phyloP scores from a whole-genome alignment of 2,888 invertebrate genomes.

The Microctonus brassicae region DNA sequence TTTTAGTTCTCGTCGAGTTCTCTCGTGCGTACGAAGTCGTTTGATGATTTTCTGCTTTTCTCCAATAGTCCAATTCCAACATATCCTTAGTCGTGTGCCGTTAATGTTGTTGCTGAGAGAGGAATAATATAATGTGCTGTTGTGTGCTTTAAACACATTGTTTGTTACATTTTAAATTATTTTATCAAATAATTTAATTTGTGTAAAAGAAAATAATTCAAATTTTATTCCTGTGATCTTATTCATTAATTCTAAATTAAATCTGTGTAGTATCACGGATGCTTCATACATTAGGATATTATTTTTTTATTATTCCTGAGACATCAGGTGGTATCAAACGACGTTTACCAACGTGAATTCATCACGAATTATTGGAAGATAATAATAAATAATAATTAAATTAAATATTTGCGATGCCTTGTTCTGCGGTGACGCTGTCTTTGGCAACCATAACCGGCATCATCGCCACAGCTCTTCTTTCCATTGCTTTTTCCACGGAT shows the following conservation, averaged over 20 bases:
- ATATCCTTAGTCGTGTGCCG: too few species aligned
- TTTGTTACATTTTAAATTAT: neutral
- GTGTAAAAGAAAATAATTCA: neutral
- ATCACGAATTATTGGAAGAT: neutral
- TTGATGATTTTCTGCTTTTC: constrained; percentile 31
- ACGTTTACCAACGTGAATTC: neutral
- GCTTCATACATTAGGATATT: constrained; percentile 26
- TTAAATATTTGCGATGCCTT: constrained; percentile 79
- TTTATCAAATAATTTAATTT: constrained; percentile 6
- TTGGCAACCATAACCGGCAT: constrained; percentile 96
- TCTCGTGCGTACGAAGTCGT: constrained; percentile 27
- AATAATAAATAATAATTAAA: constrained; percentile 23
- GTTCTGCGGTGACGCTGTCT: constrained; percentile 94
- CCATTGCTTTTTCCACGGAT: constrained; percentile 96
- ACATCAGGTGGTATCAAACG: neutral
- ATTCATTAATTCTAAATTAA: neutral
- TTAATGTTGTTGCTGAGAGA: constrained; percentile 29
- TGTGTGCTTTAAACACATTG: constrained; percentile 25
- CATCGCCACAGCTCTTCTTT: constrained; percentile 91
- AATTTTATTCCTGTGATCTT: constrained; percentile 11
- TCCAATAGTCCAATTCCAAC: constrained; percentile 12
- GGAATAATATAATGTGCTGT: constrained; percentile 41
- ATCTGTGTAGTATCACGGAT: constrained; percentile 38
- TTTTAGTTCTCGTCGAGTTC: constrained; percentile 30
- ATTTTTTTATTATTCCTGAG: constrained; percentile 32